Evolutionary conservation across 2,113 vertebrate species (phyloP).

Genomic region (Corythaeola cristata): DNA sequence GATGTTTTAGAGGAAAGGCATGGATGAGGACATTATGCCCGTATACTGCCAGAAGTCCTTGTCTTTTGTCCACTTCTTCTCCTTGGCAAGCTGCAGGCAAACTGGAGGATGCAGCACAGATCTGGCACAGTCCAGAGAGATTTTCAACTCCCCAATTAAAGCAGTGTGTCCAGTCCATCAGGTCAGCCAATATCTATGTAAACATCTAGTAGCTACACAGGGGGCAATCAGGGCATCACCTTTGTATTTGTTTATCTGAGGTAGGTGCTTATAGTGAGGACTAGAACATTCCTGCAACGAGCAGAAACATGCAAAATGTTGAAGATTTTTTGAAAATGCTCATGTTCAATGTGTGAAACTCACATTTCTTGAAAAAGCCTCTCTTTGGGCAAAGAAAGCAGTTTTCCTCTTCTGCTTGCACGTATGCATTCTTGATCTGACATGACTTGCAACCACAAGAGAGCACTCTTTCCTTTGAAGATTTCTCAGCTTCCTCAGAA

Average conservation of each 20-base stretch:
- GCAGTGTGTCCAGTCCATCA: neutral
- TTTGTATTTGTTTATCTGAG: neutral
- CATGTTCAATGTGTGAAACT: neutral
- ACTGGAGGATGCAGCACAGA: neutral
- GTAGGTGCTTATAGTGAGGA: neutral
- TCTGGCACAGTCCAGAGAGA: neutral
- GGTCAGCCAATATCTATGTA: neutral
- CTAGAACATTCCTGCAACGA: neutral
- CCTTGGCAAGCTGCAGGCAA: neutral
- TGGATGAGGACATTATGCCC: neutral
- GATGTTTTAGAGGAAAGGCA: neutral
- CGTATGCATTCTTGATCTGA: conserved; percentile 28
- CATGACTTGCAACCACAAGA: conserved; percentile 74
- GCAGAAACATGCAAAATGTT: neutral
- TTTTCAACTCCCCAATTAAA: neutral
- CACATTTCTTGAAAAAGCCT: neutral
- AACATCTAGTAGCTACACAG: neutral
- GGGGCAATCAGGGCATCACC: neutral
- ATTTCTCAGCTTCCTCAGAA: conserved; percentile 58
- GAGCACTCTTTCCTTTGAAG: conserved; percentile 75
- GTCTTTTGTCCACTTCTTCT: neutral
- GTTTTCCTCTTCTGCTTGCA: neutral
- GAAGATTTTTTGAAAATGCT: neutral
- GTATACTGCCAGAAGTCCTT: neutral
- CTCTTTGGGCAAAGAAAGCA: neutral